Conservation (phyloP, 2,888 invertebrate species). For the Bombyx huttoni region DNA sequence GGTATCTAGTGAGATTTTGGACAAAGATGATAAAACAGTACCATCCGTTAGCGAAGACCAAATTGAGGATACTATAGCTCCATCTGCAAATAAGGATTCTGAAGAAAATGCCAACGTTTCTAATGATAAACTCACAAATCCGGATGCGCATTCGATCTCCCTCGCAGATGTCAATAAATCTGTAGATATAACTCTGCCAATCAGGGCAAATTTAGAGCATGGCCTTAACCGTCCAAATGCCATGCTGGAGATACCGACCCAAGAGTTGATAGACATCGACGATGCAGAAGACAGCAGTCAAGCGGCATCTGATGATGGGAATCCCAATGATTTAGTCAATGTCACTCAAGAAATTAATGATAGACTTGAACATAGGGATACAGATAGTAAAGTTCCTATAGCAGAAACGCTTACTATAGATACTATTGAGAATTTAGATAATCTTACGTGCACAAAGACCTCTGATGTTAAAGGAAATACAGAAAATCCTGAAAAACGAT, state of each 20-base stretch:
- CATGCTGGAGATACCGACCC: slow-evolving; percentile 54
- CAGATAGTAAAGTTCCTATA: neutral
- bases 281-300: slow-evolving; percentile 14
- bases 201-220: slow-evolving; percentile 15
- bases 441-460: neutral
- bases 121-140: too few species aligned
- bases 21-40: too few species aligned
- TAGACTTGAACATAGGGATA: neutral
- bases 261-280: slow-evolving; percentile 35
- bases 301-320: slow-evolving; percentile 2
- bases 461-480: neutral
- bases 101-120: too few species aligned
- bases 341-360: neutral
- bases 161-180: too few species aligned
- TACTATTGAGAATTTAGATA: neutral
- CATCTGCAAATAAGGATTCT: neutral
- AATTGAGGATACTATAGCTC: neutral
- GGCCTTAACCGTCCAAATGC: slow-evolving; percentile 40
- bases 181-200: neutral
- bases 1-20: too few species aligned
- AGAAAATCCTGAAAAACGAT: neutral
- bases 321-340: neutral
- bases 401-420: neutral
- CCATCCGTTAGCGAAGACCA: neutral
- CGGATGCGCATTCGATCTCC: too few species aligned